A percentile compares a stretch with the other conserved stretches of the same genome.
Evolutionary conservation across 2,797 vertebrate genomes (phyloP).

Genomic region (Bryconaethiops microstoma): DNA sequence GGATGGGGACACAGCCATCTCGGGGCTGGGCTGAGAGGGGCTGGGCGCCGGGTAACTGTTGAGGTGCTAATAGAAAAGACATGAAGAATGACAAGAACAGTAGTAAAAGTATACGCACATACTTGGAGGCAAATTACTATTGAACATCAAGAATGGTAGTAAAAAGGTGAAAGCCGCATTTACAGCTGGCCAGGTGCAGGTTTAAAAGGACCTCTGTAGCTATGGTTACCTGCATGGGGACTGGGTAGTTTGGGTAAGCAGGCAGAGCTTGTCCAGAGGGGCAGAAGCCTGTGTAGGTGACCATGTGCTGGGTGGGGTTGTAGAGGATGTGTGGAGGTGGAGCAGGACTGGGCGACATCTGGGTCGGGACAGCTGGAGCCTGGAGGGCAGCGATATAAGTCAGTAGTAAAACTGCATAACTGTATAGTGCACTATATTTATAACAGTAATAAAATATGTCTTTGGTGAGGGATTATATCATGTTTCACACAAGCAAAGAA

Average conservation of each 20-base stretch:
- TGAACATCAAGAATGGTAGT: not conserved
- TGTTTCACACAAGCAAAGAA: too few relatives aligned
- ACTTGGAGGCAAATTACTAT: too few relatives aligned
- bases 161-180: not conserved
- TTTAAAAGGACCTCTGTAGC: not conserved
- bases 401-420: not conserved
- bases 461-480: too few relatives aligned
- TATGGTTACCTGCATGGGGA: conserved; percentile 75
- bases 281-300: conserved; percentile 85
- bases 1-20: conserved; percentile 67
- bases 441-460: too few relatives aligned
- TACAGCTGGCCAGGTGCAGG: not conserved
- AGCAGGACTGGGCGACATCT: conserved; percentile 71
- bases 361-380: conserved; percentile 77
- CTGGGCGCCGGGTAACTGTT: conserved; percentile 73
- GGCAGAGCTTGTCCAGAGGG: conserved; percentile 79
- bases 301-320: conserved; percentile 89
- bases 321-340: conserved; percentile 88
- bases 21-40: conserved; percentile 73
- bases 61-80: conserved; percentile 76
- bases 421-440: not conserved
- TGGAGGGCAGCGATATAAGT: conserved; percentile 54
- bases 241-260: conserved; percentile 84
- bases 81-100: conserved; percentile 6
- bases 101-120: too few relatives aligned